Evolutionary conservation across 2,888 invertebrate species (phyloP).

Genomic region (Tribolium freemani): DNA sequence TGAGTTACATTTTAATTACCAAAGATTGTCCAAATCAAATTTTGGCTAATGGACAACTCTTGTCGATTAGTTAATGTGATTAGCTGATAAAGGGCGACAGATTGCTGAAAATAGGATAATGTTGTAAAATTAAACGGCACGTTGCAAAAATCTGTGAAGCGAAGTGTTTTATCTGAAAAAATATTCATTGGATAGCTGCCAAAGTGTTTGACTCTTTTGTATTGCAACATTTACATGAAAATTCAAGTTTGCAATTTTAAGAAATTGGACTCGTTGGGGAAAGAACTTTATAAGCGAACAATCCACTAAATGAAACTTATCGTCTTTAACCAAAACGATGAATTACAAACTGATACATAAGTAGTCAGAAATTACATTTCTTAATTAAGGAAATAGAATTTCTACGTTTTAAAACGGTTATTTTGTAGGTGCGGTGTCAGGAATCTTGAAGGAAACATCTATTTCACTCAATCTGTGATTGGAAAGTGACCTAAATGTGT

Average conservation of each 20-base stretch:
- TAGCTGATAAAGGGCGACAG: neutral
- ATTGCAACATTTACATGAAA: conserved; percentile 22
- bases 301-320: neutral
- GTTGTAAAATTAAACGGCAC: neutral
- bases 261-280: neutral
- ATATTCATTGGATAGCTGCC: conserved; percentile 1
- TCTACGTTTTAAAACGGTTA: neutral
- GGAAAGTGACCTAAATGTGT: conserved; percentile 33
- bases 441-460: conserved; percentile 4
- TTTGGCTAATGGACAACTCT: neutral
- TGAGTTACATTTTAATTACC: neutral
- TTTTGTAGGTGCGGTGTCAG: neutral
- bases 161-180: neutral
- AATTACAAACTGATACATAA: neutral
- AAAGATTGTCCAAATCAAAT: neutral
- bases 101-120: neutral
- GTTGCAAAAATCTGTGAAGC: neutral
- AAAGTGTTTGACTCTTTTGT: neutral
- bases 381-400: neutral
- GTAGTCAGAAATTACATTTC: neutral
- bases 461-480: conserved; percentile 8
- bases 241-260: neutral
- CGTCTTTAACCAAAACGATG: neutral
- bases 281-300: neutral
- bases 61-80: neutral